Base-by-base conservation (phyloP, 2,797 vertebrate species). In the Gallinago nigripennis region DNA sequence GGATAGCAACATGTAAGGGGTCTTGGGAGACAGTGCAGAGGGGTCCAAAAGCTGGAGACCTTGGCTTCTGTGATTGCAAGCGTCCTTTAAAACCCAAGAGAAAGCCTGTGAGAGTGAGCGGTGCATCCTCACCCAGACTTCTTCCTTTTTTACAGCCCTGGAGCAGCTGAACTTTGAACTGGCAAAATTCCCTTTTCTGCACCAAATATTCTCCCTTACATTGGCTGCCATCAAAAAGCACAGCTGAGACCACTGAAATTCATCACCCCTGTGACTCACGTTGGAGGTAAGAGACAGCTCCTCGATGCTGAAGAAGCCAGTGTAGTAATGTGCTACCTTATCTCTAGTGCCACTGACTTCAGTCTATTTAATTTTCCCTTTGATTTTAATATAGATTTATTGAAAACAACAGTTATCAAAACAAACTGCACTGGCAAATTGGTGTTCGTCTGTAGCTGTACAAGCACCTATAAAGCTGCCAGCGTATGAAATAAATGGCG, bases 341-440 rank as follows among this genome's bases (percentile, higher is more conserved):
- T 98, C 97, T 97, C 88, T 54, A 95, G 83, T 97, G 97, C 96
- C 97, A 95, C 97, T 58, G 96, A 96, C 98, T 97, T 88, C 90
- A 39, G 97, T 97, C 98, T 98, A 98, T 98, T 98, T 98, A 98
- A 98, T 98, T 98, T 98, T 98, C 97, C 94, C 96, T 98, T 98
- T 98, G 98, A 98, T 98, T 98, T 98, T 98, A 98, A 98, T 98
- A 98, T 97, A 98, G 98, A 98, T 98, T 98, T 98, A 98, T 98
- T 98, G 98, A 98, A 98, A 98, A 97, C 98, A 98, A 98, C 97
- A 97, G 98, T 98, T 98, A 98, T 98, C 98, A 98, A 98, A 98
- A 98, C 98, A 98, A 98, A 98, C 97, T 98, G 98, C 97, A 82
- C 96, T 88, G 97, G 98, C 97, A 98, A 98, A 98, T 98, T 98